Evolutionary conservation across 2,797 vertebrate species (phyloP).

Genomic region (Manis crassicaudata): DNA sequence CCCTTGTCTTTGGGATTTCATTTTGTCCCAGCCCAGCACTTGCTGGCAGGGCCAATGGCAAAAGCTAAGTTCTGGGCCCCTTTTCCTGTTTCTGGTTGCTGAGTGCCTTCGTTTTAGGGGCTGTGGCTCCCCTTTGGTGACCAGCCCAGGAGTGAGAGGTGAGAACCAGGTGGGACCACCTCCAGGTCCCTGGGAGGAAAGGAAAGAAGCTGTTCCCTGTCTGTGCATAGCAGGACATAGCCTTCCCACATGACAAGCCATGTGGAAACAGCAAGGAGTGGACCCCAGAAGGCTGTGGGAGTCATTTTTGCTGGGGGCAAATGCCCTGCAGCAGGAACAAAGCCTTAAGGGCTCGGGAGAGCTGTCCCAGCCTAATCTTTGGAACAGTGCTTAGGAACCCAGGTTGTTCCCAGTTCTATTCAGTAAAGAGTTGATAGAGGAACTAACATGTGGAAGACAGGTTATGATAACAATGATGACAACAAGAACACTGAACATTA

Average conservation of each 20-base stretch:
- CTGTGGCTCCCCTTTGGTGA: background rate
- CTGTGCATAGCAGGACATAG: background rate
- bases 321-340: background rate
- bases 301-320: background rate
- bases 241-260: background rate
- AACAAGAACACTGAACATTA: background rate
- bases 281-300: background rate
- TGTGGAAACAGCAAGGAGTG: fast-evolving
- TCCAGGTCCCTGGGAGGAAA: background rate
- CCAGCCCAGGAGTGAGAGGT: background rate
- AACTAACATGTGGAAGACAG: background rate
- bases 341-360: fast-evolving
- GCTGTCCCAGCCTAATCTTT: background rate
- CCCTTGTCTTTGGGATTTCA: background rate
- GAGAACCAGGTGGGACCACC: background rate
- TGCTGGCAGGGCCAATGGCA: background rate
- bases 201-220: background rate
- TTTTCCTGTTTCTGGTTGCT: background rate
- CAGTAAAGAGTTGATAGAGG: background rate
- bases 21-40: background rate
- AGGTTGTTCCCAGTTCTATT: background rate
- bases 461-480: background rate
- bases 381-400: background rate
- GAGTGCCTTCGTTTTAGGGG: background rate
- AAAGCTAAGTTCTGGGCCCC: background rate